Percentiles rank a stretch among this genome's conserved stretches.
Conservation (phyloP, 2,797 vertebrate species). For the Harpagifer antarcticus region DNA sequence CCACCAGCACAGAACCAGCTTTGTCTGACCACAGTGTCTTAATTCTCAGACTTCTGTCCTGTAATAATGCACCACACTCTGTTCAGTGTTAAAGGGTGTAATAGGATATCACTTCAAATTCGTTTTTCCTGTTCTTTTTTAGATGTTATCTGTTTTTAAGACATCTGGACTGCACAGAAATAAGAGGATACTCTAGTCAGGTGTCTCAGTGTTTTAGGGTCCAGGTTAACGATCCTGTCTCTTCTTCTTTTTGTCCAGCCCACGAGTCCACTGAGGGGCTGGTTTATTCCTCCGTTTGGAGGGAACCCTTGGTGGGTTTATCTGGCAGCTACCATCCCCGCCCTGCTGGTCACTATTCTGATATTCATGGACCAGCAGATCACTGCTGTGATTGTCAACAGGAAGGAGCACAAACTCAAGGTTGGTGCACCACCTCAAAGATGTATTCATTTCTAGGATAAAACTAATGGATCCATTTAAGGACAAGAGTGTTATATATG, state of each 20-base stretch:
- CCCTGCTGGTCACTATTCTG: slow-evolving; percentile 96
- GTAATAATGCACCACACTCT: slow-evolving; percentile 32
- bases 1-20: slow-evolving; percentile 57
- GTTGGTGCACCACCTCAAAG: slow-evolving; percentile 73
- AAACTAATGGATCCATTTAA: no score
- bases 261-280: slow-evolving; percentile 91
- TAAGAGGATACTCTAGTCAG: not conserved
- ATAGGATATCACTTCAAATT: not conserved
- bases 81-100: slow-evolving; percentile 13
- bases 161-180: not conserved
- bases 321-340: slow-evolving; percentile 92
- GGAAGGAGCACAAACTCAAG: slow-evolving; percentile 99
- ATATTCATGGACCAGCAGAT: slow-evolving; percentile 99
- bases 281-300: slow-evolving; percentile 95
- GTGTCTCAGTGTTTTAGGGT: not conserved
- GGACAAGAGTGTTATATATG: not conserved
- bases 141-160: not conserved
- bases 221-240: not conserved
- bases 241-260: slow-evolving; percentile 82
- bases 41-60: slow-evolving; percentile 42
- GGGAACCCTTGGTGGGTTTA: slow-evolving; percentile 99
- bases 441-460: not conserved
- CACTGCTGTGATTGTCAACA: slow-evolving; percentile 98
- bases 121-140: not conserved
- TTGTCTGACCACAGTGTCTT: slow-evolving; percentile 63